These are phyloP conservation scores for Ochropleura plecta DNA, from an alignment of 2,888 invertebrate species.

Conservation along the genomic window DNA sequence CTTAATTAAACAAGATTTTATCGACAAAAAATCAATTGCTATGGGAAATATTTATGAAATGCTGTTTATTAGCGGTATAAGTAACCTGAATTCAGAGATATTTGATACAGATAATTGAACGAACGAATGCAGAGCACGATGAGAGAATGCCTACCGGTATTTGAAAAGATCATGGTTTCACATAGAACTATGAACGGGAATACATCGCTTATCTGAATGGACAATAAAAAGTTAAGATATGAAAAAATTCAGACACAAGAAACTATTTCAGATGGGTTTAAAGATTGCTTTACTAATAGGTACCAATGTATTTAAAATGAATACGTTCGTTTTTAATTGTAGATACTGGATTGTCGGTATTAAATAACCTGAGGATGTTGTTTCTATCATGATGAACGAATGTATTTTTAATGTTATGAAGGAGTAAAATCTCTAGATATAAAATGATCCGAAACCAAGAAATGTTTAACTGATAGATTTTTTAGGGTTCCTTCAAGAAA, in stretches of 20 bases:
- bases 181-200: conserved; percentile 23
- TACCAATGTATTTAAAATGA: neutral
- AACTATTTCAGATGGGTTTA: conserved; percentile 34
- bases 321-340: neutral
- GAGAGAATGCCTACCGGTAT: conserved; percentile 38
- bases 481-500: no score
- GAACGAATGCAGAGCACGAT: conserved; percentile 48
- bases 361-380: no score
- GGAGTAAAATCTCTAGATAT: no score
- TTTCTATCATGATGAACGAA: no score
- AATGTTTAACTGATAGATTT: no score
- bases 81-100: conserved; percentile 59
- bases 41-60: conserved; percentile 53
- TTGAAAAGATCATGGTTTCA: conserved; percentile 28
- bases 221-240: conserved; percentile 44
- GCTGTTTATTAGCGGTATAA: conserved; percentile 42
- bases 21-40: conserved; percentile 33
- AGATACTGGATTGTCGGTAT: no score
- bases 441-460: no score
- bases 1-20: conserved; percentile 44
- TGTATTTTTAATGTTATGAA: no score
- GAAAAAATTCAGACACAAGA: conserved; percentile 18
- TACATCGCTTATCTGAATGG: conserved; percentile 38
- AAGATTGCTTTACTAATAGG: conserved; percentile 19
- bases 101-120: conserved; percentile 55